phyloP scores from a whole-genome alignment of 2,888 invertebrate genomes.

The Cistogaster globosa region DNA sequence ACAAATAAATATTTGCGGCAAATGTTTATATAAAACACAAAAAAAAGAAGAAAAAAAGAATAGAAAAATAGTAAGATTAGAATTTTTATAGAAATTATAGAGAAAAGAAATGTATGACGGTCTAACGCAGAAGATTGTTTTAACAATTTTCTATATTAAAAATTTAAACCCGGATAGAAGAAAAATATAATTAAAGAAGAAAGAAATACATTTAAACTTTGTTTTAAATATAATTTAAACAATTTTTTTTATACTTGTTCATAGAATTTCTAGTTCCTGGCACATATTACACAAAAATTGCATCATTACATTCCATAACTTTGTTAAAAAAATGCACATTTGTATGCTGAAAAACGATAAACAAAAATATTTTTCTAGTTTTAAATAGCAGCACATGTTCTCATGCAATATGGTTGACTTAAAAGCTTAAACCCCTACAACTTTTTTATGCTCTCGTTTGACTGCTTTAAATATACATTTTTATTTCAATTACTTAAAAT shows the following conservation, averaged over 20 bases:
- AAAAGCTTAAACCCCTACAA: slow-evolving; percentile 56
- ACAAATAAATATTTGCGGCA: slow-evolving; percentile 58
- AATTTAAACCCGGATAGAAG: slow-evolving; percentile 22
- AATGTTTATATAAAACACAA: slow-evolving; percentile 3
- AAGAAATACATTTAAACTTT: neutral
- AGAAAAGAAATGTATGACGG: slow-evolving; percentile 45
- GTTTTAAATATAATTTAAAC: neutral
- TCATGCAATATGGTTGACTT: slow-evolving; percentile 14
- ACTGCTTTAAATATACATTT: slow-evolving; percentile 14
- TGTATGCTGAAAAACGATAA: slow-evolving; percentile 30
- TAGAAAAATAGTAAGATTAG: slow-evolving; percentile 65
- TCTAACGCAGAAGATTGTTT: too few relatives aligned
- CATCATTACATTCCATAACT: slow-evolving; percentile 51
- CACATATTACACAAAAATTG: slow-evolving; percentile 36
- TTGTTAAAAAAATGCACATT: slow-evolving; percentile 23
- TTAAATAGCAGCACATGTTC: slow-evolving; percentile 47
- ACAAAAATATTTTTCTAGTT: slow-evolving; percentile 11
- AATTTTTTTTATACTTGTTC: neutral
- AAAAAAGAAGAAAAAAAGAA: slow-evolving; percentile 30
- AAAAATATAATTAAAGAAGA: neutral
- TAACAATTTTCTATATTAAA: neutral
- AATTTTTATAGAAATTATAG: slow-evolving; percentile 69
- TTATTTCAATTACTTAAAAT: slow-evolving; percentile 46
- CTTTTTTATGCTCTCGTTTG: slow-evolving; percentile 12
- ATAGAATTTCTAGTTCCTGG: slow-evolving; percentile 33